phyloP scores from a whole-genome alignment of 2,113 vertebrate species.

The Crypturellus undulatus region DNA sequence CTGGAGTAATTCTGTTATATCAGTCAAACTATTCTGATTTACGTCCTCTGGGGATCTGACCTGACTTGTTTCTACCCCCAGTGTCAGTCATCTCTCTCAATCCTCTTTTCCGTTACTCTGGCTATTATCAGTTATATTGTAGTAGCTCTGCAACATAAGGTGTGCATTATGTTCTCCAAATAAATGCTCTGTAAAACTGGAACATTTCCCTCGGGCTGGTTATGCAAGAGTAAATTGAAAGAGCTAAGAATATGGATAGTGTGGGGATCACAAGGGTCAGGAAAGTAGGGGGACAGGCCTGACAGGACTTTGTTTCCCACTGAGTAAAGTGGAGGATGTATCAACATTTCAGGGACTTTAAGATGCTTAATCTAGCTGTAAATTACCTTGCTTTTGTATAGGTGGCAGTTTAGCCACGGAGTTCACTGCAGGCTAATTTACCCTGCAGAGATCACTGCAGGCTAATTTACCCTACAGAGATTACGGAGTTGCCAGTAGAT shows the following conservation, averaged over 20 bases:
- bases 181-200: not conserved
- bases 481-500: not conserved
- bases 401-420: not conserved
- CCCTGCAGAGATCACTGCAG: not conserved
- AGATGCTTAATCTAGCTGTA: not conserved
- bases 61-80: not conserved
- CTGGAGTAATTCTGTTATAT: not conserved
- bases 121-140: not conserved
- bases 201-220: not conserved
- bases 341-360: not conserved
- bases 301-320: not conserved
- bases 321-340: not conserved
- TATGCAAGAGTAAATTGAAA: not conserved
- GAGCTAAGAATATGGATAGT: not conserved
- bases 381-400: not conserved
- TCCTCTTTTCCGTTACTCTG: not conserved
- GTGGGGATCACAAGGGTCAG: accelerated
- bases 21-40: not conserved
- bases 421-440: not conserved
- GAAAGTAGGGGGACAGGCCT: not conserved
- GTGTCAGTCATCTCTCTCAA: not conserved
- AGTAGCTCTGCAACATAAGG: not conserved
- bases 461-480: not conserved
- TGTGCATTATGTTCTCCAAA: not conserved
- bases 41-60: accelerated